Evolutionary conservation across 2,888 invertebrate species (phyloP).

Genomic region (Cylindroiulus punctatus): DNA sequence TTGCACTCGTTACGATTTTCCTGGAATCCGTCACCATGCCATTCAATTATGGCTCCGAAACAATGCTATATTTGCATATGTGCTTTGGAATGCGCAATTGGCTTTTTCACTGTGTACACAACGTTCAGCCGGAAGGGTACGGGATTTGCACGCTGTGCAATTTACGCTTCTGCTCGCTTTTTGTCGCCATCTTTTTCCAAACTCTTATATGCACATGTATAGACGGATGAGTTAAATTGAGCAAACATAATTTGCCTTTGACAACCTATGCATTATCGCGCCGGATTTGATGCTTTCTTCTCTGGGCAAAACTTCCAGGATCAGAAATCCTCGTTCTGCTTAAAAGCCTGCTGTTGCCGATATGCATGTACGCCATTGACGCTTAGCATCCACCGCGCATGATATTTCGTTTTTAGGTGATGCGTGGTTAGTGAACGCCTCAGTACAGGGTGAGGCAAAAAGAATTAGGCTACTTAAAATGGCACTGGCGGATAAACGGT

Average conservation of each 20-base stretch:
- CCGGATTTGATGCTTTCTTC: slow-evolving; percentile 27
- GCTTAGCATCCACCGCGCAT: slow-evolving; percentile 17
- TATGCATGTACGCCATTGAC: not conserved
- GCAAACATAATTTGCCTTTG: slow-evolving; percentile 38
- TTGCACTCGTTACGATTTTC: not conserved
- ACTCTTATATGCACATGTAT: not conserved
- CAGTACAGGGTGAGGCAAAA: too few relatives aligned
- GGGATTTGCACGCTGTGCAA: slow-evolving; percentile 28
- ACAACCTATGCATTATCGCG: slow-evolving; percentile 37
- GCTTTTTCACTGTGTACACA: not conserved
- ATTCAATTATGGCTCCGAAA: not conserved
- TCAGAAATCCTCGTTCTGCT: not conserved
- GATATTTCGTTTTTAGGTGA: too few relatives aligned
- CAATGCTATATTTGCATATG: slow-evolving; percentile 16
- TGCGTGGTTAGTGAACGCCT: too few relatives aligned
- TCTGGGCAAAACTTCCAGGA: not conserved
- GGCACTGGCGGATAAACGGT: too few relatives aligned
- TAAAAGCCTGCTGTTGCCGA: slow-evolving; percentile 22
- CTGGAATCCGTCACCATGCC: not conserved
- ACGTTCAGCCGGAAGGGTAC: not conserved
- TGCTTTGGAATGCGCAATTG: slow-evolving; percentile 2
- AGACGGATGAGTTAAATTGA: slow-evolving; percentile 32
- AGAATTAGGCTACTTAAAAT: too few relatives aligned
- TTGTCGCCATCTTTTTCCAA: slow-evolving; percentile 23
- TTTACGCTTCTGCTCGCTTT: not conserved